Percentiles rank a stretch among this genome's conserved stretches.
These are phyloP conservation scores for Protophormia terraenovae DNA, from an alignment of 2,888 invertebrate species.

Conservation along the genomic window DNA sequence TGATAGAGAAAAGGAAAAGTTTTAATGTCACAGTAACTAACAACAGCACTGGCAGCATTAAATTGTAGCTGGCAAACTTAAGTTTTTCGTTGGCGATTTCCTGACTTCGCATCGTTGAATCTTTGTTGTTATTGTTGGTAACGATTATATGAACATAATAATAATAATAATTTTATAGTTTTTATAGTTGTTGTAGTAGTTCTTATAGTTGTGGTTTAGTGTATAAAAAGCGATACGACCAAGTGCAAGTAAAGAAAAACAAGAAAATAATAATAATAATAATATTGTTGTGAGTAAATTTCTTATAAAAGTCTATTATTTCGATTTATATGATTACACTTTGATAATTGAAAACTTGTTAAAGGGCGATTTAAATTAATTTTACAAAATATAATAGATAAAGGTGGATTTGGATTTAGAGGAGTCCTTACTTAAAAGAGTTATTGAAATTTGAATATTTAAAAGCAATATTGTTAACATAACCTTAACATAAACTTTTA, in stretches of 20 bases:
- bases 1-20: not conserved
- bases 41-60: not conserved
- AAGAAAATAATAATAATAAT: conserved; percentile 4
- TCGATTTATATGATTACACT: conserved; percentile 51
- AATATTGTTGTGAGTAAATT: conserved; percentile 26
- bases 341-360: conserved; percentile 41
- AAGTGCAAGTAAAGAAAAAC: not conserved
- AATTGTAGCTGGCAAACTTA: conserved; percentile 16
- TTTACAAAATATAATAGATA: not conserved
- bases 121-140: conserved; percentile 20
- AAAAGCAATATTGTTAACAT: too few relatives aligned
- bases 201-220: not conserved
- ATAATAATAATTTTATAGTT: not conserved
- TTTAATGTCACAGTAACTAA: conserved; percentile 4
- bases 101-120: conserved; percentile 47
- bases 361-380: conserved; percentile 45
- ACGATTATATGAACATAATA: conserved; percentile 10
- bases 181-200: not conserved
- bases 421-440: too few relatives aligned
- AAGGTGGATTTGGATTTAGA: too few relatives aligned
- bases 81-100: conserved; percentile 44
- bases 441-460: too few relatives aligned
- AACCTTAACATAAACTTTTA: too few relatives aligned
- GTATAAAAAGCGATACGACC: conserved; percentile 1
- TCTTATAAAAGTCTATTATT: conserved; percentile 46